Evolutionary conservation across 92 coral and sea anemone species (phyloP), one percentile per base, ranked within the genome.

Genomic region (Micromussa lordhowensis): DNA sequence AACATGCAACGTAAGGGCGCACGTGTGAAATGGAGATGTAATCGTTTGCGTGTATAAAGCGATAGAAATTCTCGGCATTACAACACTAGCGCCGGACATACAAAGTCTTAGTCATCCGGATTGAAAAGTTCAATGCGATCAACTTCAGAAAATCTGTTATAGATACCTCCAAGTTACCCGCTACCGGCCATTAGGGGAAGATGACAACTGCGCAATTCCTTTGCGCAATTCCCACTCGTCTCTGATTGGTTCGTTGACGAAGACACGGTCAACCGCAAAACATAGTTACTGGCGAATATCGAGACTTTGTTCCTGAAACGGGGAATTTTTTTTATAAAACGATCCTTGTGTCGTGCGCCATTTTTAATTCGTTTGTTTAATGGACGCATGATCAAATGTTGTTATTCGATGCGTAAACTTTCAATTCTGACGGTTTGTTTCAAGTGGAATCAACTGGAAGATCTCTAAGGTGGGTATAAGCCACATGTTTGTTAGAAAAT

Each of bases 61-160:
- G 38, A 29, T 51, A 35, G 58, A 74, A 48, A n/a, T 84, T 26
- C 70, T 2, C 61, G 55, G 48, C 72, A 32, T 59, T 3, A 19
- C 31, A 34, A 35, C 79, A 32, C 13, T 19, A 12, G 4, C 26
- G 70, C 79, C 88, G 88, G 88, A 84, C 72, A 63, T 75, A 19
- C 22, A 38, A 55, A 84, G 88, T 26, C 72, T 75, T 22, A 74
- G 48, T 84, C 81, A 84, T 84, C 88, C 88, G 88, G 88, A 55
- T 84, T 49, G 14, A 6, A 24, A 72, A 28, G 11, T 19, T 74
- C 72, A 58, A 84, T 84, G 79, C 68, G 81, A 84, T 83, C 87
- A 70, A 35, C 9, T 70, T 51, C 38, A 35, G 36, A 5, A 58
- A 84, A 84, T 22, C 88, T 74, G 81, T 55, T 74, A 84, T 75